Percentiles rank a stretch among this genome's conserved stretches.
Evolutionary conservation across 2,888 invertebrate species (phyloP).

Genomic region (Thecophora atra): DNA sequence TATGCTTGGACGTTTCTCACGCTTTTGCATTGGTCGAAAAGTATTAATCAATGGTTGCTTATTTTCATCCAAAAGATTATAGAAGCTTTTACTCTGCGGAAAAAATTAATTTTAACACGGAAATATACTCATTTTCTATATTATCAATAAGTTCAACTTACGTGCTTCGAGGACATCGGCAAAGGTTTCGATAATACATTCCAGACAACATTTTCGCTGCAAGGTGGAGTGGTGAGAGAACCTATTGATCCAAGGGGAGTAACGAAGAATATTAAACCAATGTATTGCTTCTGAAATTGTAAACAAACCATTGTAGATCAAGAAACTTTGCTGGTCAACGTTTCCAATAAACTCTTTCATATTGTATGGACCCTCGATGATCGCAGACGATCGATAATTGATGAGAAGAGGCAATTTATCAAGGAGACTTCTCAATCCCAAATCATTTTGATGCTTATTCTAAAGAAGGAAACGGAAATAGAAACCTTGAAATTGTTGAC

Average conservation of each 20-base stretch:
- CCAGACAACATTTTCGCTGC: conserved; percentile 47
- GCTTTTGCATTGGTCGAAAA: conserved; percentile 45
- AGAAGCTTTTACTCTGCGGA: conserved; percentile 46
- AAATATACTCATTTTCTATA: neutral
- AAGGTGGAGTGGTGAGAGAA: conserved; percentile 48
- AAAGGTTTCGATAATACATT: conserved; percentile 45
- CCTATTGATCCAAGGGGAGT: conserved; percentile 30
- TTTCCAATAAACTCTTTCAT: conserved; percentile 51
- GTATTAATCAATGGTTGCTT: conserved; percentile 44
- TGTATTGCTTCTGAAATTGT: neutral
- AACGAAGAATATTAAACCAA: neutral
- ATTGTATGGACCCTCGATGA: conserved; percentile 44
- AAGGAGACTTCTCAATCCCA: conserved; percentile 49
- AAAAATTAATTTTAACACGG: neutral
- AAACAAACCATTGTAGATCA: conserved; percentile 52
- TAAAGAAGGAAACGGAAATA: conserved; percentile 7
- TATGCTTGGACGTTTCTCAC: conserved; percentile 42
- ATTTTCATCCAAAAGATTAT: conserved; percentile 41
- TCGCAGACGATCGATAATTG: conserved; percentile 44
- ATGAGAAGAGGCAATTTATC: conserved; percentile 48
- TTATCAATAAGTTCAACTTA: conserved; percentile 28
- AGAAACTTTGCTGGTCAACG: conserved; percentile 51
- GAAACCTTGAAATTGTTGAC: no score
- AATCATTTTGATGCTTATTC: conserved; percentile 34
- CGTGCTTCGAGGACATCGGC: conserved; percentile 38